phyloP scores from a whole-genome alignment of 2,888 invertebrate genomes.

The Ctena decussata region DNA sequence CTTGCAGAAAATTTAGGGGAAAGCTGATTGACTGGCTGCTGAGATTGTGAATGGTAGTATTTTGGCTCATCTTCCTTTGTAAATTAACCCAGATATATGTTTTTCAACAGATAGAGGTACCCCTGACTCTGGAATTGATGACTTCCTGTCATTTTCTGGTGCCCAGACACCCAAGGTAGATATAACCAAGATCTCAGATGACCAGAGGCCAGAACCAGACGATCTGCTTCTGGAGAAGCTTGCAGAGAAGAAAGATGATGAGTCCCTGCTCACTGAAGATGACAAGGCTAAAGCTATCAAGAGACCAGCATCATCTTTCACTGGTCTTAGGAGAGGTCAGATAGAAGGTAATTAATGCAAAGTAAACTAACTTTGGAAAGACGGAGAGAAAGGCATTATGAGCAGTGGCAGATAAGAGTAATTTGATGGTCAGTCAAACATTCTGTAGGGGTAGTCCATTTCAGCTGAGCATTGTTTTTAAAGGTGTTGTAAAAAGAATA shows the following conservation, averaged over 20 bases:
- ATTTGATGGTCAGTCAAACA: too few species aligned
- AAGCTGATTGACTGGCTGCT: too few species aligned
- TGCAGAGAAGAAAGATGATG: slow-evolving; percentile 39
- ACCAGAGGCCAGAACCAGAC: slow-evolving; percentile 14
- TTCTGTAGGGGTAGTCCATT: too few species aligned
- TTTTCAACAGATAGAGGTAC: slow-evolving; percentile 50
- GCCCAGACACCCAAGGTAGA: slow-evolving; percentile 24
- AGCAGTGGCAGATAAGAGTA: too few species aligned
- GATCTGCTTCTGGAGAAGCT: slow-evolving; percentile 5
- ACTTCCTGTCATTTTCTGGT: slow-evolving; percentile 27
- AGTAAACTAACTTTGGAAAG: too few species aligned
- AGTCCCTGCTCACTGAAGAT: slow-evolving; percentile 52
- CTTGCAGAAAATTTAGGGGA: too few species aligned
- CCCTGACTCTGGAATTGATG: slow-evolving; percentile 50
- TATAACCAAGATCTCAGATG: slow-evolving; percentile 37
- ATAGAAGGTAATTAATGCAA: slow-evolving; percentile 55
- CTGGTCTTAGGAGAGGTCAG: slow-evolving; percentile 55
- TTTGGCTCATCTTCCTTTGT: too few species aligned
- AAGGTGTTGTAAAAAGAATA: too few species aligned
- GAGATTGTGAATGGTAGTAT: too few species aligned
- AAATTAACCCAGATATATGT: too few species aligned
- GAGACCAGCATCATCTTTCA: slow-evolving; percentile 70
- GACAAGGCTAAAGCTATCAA: slow-evolving; percentile 58
- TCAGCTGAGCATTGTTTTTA: too few species aligned
- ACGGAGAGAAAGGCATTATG: too few species aligned